A percentile compares a stretch with the other conserved stretches of the same genome.
phyloP scores from a whole-genome alignment of 2,888 invertebrate genomes.

The Sphaeridia pumilis region DNA sequence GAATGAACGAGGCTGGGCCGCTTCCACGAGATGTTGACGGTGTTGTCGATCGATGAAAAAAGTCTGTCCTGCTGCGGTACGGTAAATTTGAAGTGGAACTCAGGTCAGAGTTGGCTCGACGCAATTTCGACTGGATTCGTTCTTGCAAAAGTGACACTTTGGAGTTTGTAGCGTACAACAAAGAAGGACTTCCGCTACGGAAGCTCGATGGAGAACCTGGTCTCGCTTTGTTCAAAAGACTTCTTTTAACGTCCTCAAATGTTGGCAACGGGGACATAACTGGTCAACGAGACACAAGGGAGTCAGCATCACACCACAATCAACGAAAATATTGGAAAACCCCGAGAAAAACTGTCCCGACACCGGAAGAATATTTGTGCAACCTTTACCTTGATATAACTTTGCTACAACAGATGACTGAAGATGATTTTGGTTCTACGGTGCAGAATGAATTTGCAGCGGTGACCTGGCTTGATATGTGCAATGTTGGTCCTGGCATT shows the following conservation, averaged over 20 bases:
- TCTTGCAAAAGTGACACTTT: conserved; percentile 30
- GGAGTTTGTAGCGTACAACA: conserved; percentile 25
- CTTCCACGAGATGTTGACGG: conserved; percentile 14
- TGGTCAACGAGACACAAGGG: too few relatives aligned
- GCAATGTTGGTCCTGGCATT: too few relatives aligned
- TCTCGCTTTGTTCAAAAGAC: conserved; percentile 18
- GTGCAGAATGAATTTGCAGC: too few relatives aligned
- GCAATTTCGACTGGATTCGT: conserved; percentile 30
- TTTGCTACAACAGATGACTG: too few relatives aligned
- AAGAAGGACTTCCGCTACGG: conserved; percentile 29
- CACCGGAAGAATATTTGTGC: too few relatives aligned
- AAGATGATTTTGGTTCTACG: too few relatives aligned
- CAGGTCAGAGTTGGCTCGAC: conserved; percentile 31
- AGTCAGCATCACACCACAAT: too few relatives aligned
- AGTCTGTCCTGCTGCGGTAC: conserved; percentile 19
- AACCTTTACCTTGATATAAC: too few relatives aligned
- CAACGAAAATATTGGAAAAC: too few relatives aligned
- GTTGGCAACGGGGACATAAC: conserved; percentile 27
- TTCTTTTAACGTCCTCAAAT: conserved; percentile 29
- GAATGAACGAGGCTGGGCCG: conserved; percentile 23
- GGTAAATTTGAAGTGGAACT: conserved; percentile 13
- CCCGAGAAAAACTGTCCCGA: too few relatives aligned
- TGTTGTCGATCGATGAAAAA: conserved; percentile 26
- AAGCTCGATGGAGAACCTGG: conserved; percentile 26
- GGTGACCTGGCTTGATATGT: too few relatives aligned